Conservation (phyloP, 2,888 invertebrate species). For the Orgyia antiqua region DNA sequence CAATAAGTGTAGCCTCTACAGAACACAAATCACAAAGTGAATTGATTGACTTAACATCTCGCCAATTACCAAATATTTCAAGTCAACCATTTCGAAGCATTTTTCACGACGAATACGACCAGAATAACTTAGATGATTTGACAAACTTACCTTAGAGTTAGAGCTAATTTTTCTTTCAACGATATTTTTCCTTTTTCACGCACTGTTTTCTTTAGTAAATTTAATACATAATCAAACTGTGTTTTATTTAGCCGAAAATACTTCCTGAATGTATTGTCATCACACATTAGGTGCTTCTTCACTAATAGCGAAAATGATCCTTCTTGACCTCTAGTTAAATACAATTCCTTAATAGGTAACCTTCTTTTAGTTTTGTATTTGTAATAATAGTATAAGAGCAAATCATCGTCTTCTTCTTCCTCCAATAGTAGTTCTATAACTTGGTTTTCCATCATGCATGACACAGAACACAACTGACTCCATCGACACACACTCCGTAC, state of each 20-base stretch:
- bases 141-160: background rate
- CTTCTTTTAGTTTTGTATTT: slow-evolving; percentile 11
- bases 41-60: background rate
- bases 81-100: background rate
- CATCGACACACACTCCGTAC: too few species aligned
- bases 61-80: background rate
- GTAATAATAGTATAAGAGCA: slow-evolving; percentile 15
- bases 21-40: too few species aligned
- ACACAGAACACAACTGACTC: too few species aligned
- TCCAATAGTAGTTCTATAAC: too few species aligned
- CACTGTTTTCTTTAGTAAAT: background rate
- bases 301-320: too few species aligned
- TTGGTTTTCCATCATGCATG: too few species aligned
- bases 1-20: too few species aligned
- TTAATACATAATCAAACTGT: slow-evolving; percentile 9
- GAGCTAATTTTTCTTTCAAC: background rate
- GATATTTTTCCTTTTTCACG: background rate
- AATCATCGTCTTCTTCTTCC: too few species aligned
- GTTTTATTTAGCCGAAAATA: slow-evolving; percentile 19
- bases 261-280: slow-evolving; percentile 17
- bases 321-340: slow-evolving; percentile 19
- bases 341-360: slow-evolving; percentile 19
- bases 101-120: background rate
- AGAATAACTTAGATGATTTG: background rate
- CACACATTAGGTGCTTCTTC: slow-evolving; percentile 15